Evolutionary conservation across 53 echinoderm and acorn worm species (phyloP), one percentile per base, ranked within the genome.

Genomic region (Apostichopus leukothele): DNA sequence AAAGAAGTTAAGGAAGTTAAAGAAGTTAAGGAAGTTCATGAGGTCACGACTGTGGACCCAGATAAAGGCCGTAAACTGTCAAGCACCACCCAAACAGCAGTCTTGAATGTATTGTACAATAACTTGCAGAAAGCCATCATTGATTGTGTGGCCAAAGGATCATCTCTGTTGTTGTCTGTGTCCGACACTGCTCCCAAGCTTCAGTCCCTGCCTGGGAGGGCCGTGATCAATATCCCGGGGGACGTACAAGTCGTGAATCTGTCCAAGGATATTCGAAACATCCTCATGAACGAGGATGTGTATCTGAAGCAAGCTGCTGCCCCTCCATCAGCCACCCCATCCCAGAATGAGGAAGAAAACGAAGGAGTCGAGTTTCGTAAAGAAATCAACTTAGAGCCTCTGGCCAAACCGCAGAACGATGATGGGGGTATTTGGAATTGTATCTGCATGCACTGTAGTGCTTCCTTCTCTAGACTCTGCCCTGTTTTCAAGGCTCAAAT

Each of bases 121-220:
- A 87, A 87, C 21, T 74, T 87, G 50, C 88, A 87, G 55, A 87
- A 87, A 53, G 75, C 75, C 11, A 87, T 87, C 57, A 75, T 87
- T 1, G 88, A 87, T 20, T 74, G 88, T 27, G 75, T 87, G 55
- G 74, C 88, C 16, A 52, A 75, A 22, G 75, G 75, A 27, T 74
- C 52, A 8, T 87, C 88, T 12, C 88, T 87, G 0, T 18, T 87
- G 16, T 57, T 87, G n/a, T 87, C 88, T 53, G 75, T 87, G 52
- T 39, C 88, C 51, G 75, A 87, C 22, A 50, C 52, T 7, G 75
- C 74, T 10, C 88, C 88, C 23, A 75, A 74, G 26, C 54, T 87
- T 14, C 75, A 87, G 22, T 74, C 88, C 14, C 75, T 87, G 5
- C 88, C 88, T 0, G 88, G 88, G 18, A 75, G 74, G 52, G 75